phyloP scores from a whole-genome alignment of 2,113 vertebrate genomes.

The Corvus cornix region DNA sequence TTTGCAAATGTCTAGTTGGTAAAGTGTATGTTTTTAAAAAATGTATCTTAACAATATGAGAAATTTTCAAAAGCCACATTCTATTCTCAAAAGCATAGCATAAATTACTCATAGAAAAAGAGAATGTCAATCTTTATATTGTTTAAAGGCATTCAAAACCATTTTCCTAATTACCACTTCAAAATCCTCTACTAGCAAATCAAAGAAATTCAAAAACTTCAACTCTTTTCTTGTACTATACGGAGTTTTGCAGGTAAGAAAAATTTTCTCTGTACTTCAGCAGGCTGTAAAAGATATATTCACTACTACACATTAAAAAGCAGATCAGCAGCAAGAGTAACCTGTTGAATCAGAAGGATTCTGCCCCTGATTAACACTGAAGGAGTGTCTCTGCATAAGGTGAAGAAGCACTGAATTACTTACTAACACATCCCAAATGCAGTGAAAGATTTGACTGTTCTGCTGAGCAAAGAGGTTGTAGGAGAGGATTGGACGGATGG shows the following conservation, averaged over 20 bases:
- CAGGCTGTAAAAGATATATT: not conserved
- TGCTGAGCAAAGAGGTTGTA: not conserved
- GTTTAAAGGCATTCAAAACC: not conserved
- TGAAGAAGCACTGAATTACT: not conserved
- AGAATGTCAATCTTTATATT: not conserved
- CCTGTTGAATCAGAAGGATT: not conserved
- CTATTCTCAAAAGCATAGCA: not conserved
- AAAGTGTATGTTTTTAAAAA: not conserved
- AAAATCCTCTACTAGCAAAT: not conserved
- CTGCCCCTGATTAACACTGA: not conserved
- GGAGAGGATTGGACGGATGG: not conserved
- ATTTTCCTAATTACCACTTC: not conserved
- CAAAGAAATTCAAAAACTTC: not conserved
- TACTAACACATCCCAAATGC: not conserved
- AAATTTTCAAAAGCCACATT: not conserved
- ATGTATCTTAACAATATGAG: not conserved
- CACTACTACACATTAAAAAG: not conserved
- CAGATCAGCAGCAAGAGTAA: not conserved
- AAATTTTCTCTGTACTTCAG: not conserved
- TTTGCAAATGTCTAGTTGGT: not conserved
- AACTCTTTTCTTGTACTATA: not conserved
- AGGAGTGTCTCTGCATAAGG: not conserved
- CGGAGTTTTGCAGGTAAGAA: not conserved
- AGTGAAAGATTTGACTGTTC: not conserved
- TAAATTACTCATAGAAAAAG: not conserved